Base-by-base conservation (phyloP, 2,888 invertebrate genomes). In the Lepidochitona cinerea region DNA sequence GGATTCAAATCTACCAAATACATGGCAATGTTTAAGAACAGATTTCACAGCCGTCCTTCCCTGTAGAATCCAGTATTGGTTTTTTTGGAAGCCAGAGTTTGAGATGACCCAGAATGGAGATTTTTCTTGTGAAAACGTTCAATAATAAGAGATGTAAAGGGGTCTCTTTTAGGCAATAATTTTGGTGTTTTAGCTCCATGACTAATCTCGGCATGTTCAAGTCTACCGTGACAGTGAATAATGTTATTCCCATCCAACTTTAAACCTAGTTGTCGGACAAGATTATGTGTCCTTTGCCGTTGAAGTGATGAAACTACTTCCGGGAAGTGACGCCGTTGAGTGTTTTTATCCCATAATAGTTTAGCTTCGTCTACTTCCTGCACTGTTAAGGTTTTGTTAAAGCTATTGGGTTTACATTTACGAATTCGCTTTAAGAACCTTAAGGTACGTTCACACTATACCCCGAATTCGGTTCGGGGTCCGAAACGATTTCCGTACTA, bases 11-110 rank as follows among this genome's bases (percentile, higher is more conserved):
- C 64, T n/a, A 26, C 72, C 70, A 66, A 71, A 76, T 9, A 70
- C 35, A 26, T 12, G 1, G 52, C 70, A 75, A 18, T 59, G 23
- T 36, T 36, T 32, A 23, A 73, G 18, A n/a, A 73, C 76, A 37
- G n/a, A 23, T 41, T 68, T 36, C 9, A 76, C 76, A 7, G 37
- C 53, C 18, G 76, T 29, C 37, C 73, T 52, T 32, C 75, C 73
- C 37, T 69, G 59, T 12, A 73, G 74, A 18, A 74, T 76, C 76
- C 76, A 76, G 49, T 74, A 76, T 36, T 37, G 66, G n/a, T n/a
- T n/a, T n/a, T n/a, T n/a, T n/a, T n/a, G n/a, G n/a, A n/a, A n/a
- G n/a, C 7, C 65, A 73, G 14, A 5, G 73, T 71, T 37, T 76
- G 76, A 32, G 74, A 74, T 3, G 72, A 70, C 37, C 75, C 69